These are phyloP conservation scores for Pristionchus entomophagus DNA, from an alignment of 2,888 invertebrate genomes.

Conservation along the genomic window DNA sequence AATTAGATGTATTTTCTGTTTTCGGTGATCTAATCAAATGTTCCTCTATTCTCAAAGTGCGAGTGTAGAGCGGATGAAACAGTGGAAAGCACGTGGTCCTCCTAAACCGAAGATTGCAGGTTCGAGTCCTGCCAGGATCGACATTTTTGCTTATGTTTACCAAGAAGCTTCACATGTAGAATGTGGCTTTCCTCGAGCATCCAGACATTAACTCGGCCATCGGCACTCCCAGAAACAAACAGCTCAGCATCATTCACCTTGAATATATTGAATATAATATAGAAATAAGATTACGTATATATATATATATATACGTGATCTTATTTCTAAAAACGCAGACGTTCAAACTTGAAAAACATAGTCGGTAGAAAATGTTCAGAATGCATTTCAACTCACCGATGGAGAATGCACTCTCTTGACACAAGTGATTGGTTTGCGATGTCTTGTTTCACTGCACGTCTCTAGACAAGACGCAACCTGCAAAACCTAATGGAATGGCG, in stretches of 20 bases:
- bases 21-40: not conserved
- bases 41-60: not conserved
- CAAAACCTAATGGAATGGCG: not conserved
- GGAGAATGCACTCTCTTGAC: constrained; percentile 55
- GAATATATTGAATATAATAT: not conserved
- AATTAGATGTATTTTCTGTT: not conserved
- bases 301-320: too few species aligned
- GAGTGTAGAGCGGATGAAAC: not conserved
- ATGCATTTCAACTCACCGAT: not conserved
- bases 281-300: too few species aligned
- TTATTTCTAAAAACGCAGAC: too few species aligned
- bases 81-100: constrained; percentile 49
- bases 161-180: not conserved
- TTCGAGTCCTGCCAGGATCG: constrained; percentile 62
- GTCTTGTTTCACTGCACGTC: constrained; percentile 50
- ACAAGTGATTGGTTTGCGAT: constrained; percentile 56
- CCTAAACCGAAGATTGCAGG: constrained; percentile 67
- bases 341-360: too few species aligned
- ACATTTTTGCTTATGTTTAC: constrained; percentile 22
- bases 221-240: constrained; percentile 50
- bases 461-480: constrained; percentile 27
- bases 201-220: constrained; percentile 52
- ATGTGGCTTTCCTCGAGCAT: not conserved
- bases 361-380: not conserved
- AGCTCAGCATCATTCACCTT: constrained; percentile 3